Evolutionary conservation across 2,113 vertebrate genomes (phyloP), one percentile per base, ranked within the genome.

Genomic region (Eubucco bourcierii): DNA sequence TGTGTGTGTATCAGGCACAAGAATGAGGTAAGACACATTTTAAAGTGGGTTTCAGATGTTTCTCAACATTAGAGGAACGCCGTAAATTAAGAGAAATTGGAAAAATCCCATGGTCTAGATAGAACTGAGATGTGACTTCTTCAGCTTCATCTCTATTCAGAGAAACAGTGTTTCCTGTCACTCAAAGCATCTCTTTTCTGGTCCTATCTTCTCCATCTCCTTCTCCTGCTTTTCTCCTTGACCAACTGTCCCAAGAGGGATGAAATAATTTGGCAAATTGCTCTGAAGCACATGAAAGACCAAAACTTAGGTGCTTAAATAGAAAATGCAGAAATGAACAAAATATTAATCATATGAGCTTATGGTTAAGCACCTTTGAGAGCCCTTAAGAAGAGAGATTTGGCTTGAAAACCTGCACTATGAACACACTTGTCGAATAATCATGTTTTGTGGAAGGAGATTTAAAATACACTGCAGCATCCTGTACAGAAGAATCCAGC

Each of bases 311-410:
- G 66, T 72, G 79, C 50, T 95, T 87, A 76, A 79, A 87, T 63
- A 24, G 25, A 88, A 93, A 94, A 90, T 81, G 64, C 55, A 96
- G 87, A 95, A 90, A 95, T 77, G 59, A 95, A 80, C 80, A 95
- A 94, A 95, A 90, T 92, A 90, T 76, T 96, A 93, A 92, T 95
- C 77, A 88, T 65, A 76, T 33, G 56, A 92, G 28, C 87, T 94
- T 95, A 79, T 44, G 79, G 71, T 76, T 95, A 93, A 92, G 90
- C 44, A 84, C 78, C 80, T 92, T 87, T 80, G 90, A 95, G 86
- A 94, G 80, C 46, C 46, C 88, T 96, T 90, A 72, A 95, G 90
- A 84, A 87, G 85, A 91, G 77, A 90, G 27, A 76, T 71, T 89
- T 94, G 95, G 80, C 84, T 95, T 90, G 46, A 41, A 92, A 96